phyloP scores from a whole-genome alignment of 2,797 vertebrate species.

The Mycteria americana region DNA sequence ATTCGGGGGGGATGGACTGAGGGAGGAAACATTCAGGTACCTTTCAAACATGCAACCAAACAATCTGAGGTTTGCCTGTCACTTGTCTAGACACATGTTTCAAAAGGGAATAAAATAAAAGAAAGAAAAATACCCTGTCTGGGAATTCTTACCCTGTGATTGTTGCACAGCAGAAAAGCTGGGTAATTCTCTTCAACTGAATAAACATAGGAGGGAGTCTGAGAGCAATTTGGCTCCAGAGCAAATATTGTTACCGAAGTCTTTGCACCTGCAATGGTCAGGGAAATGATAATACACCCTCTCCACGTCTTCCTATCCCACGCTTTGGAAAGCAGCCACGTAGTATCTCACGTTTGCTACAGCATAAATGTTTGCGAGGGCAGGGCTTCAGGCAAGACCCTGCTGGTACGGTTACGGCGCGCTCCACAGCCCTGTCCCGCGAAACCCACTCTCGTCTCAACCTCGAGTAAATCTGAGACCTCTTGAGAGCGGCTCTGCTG shows the following conservation, averaged over 20 bases:
- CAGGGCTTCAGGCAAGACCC: neutral
- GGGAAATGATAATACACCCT: neutral
- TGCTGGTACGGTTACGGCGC: fast-evolving
- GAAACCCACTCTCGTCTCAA: fast-evolving
- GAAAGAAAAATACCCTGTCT: slow-evolving; percentile 41
- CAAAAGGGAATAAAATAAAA: slow-evolving; percentile 18
- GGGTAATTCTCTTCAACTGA: slow-evolving; percentile 53
- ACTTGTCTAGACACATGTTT: slow-evolving; percentile 29
- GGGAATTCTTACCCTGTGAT: slow-evolving; percentile 28
- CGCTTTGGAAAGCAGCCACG: neutral
- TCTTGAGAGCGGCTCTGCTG: neutral
- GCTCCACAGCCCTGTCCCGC: neutral
- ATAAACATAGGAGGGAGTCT: slow-evolving; percentile 19
- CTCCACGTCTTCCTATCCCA: neutral
- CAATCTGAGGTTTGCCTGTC: slow-evolving; percentile 14
- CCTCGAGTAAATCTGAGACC: neutral
- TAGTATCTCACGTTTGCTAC: neutral
- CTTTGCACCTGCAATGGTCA: slow-evolving; percentile 12
- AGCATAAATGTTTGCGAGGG: neutral
- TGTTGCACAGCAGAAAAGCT: neutral
- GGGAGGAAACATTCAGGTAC: neutral
- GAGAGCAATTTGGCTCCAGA: slow-evolving; percentile 43
- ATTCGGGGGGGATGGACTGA: neutral
- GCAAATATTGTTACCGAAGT: slow-evolving; percentile 29
- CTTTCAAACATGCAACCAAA: neutral